A percentile compares a stretch with the other conserved stretches of the same genome.
phyloP scores from a whole-genome alignment of 2,113 vertebrate genomes.

The Arvicanthis niloticus region DNA sequence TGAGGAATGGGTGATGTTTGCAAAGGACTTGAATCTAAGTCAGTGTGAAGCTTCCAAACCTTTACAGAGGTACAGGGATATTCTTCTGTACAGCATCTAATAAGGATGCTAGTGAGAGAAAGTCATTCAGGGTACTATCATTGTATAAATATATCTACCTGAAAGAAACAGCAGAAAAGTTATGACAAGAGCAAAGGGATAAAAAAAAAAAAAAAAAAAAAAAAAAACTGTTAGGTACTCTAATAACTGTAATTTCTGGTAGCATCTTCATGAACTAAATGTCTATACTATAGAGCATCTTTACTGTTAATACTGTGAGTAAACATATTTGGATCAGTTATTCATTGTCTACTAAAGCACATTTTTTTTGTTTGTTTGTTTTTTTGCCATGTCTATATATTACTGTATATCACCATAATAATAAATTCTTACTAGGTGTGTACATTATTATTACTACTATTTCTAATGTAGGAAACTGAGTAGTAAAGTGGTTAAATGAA shows the following conservation, averaged over 20 bases:
- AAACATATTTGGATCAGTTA: not conserved
- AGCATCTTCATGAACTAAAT: not conserved
- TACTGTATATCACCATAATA: not conserved
- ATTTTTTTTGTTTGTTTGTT: not conserved
- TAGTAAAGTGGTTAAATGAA: not conserved
- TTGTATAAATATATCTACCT: slow-evolving; percentile 8
- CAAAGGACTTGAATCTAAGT: not conserved
- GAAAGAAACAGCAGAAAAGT: not conserved
- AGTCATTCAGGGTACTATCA: not conserved
- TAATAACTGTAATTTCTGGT: not conserved
- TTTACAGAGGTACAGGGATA: not conserved
- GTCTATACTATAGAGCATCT: not conserved
- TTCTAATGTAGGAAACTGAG: not conserved
- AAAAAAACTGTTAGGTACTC: not conserved
- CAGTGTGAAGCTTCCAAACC: not conserved
- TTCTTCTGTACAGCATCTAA: not conserved
- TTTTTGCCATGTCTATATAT: not conserved
- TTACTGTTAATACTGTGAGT: not conserved
- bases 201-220: not conserved
- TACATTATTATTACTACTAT: not conserved
- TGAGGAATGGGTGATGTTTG: not conserved
- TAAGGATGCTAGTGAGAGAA: slow-evolving; percentile 5
- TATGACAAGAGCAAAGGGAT: not conserved
- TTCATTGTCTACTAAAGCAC: not conserved
- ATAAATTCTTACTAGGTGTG: not conserved